These are phyloP conservation scores for Cladorhizidae sp. DNA, from an alignment of 37 sponge, comb jelly and placozoan species.

Conservation along the genomic window DNA sequence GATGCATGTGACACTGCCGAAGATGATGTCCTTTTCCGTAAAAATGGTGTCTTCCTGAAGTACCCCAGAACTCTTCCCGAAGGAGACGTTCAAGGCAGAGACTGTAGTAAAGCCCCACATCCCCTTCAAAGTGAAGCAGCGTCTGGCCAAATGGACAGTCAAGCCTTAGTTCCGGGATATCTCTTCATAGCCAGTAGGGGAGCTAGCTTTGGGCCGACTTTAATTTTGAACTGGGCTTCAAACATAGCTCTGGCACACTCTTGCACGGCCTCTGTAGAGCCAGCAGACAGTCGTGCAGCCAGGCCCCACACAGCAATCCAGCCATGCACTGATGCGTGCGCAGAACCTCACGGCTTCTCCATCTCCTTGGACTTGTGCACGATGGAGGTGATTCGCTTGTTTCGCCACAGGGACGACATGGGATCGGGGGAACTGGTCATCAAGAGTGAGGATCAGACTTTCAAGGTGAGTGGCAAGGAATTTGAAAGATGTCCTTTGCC, in stretches of 20 bases:
- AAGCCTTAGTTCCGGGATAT: constrained; percentile 40
- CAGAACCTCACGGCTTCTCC: background rate
- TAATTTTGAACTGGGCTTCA: constrained; percentile 79
- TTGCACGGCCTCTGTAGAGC: background rate
- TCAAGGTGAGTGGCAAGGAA: constrained; percentile 27
- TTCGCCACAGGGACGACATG: constrained; percentile 34
- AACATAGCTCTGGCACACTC: constrained; percentile 6
- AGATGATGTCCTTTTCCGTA: constrained; percentile 59
- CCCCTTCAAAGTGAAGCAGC: background rate
- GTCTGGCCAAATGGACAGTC: background rate
- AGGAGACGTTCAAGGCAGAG: background rate
- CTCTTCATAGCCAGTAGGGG: constrained; percentile 58
- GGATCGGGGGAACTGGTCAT: constrained; percentile 58
- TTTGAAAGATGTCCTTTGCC: too few relatives aligned
- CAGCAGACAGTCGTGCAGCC: too few relatives aligned
- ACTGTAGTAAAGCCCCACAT: background rate
- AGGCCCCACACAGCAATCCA: background rate
- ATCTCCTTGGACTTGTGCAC: constrained; percentile 64
- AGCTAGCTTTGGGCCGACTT: constrained; percentile 44
- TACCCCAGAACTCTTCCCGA: background rate
- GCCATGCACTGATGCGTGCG: background rate
- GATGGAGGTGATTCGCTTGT: constrained; percentile 67
- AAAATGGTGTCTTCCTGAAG: constrained; percentile 56
- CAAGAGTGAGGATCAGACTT: constrained; percentile 15
- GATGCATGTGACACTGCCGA: constrained; percentile 5